phyloP scores from a whole-genome alignment of 2,113 vertebrate genomes.

The Tragelaphus scriptus region DNA sequence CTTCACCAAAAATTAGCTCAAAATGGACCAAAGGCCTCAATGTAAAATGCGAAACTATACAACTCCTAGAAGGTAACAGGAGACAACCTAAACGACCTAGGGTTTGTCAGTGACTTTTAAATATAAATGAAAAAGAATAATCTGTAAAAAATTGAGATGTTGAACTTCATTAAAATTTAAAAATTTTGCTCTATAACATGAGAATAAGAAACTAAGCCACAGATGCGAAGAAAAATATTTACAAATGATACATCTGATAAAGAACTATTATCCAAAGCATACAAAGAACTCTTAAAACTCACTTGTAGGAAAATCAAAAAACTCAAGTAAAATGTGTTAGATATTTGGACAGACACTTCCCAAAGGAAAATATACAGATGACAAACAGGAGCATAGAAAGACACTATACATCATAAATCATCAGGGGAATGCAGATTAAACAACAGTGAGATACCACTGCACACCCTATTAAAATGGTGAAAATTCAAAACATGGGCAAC shows the following conservation, averaged over 20 bases:
- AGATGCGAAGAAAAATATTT: not conserved
- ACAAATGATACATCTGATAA: not conserved
- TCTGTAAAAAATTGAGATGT: too few species aligned
- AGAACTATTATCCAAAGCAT: not conserved
- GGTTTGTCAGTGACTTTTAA: not conserved
- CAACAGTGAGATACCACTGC: fast-evolving
- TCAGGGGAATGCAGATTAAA: too few species aligned
- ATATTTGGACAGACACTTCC: not conserved
- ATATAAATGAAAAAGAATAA: too few species aligned
- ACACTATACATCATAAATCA: too few species aligned
- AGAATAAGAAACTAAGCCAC: not conserved
- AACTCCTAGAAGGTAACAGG: not conserved
- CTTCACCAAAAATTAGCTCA: not conserved
- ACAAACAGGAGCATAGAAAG: too few species aligned
- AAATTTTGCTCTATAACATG: not conserved
- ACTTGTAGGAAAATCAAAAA: not conserved
- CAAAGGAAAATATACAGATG: not conserved
- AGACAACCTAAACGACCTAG: not conserved
- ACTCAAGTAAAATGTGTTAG: not conserved
- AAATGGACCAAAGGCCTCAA: not conserved
- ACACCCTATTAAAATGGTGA: not conserved
- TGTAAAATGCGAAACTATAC: not conserved
- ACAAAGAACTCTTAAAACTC: not conserved
- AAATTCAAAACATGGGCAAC: not conserved
- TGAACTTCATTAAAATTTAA: not conserved